Conservation (phyloP, 2,888 invertebrate species). For the Leptinotarsa haldemani region DNA sequence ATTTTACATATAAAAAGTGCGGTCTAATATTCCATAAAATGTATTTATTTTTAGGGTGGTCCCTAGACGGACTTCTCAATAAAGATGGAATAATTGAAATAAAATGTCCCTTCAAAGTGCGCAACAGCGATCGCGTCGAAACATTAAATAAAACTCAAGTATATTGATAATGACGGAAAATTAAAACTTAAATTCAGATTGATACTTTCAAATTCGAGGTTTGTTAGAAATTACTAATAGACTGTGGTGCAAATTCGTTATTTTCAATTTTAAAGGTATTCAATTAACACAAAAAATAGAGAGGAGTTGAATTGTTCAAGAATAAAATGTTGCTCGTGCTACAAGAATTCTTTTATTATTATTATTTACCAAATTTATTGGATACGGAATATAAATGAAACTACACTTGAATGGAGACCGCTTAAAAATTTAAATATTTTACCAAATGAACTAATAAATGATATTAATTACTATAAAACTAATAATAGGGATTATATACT, state of each 20-base stretch:
- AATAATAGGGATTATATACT: too few species aligned
- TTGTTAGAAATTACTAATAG: conserved; percentile 21
- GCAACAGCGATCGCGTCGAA: not conserved
- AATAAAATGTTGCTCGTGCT: not conserved
- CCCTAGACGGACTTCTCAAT: too few species aligned
- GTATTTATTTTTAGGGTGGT: too few species aligned
- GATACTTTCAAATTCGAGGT: conserved; percentile 12
- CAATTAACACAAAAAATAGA: conserved; percentile 4
- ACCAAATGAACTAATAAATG: not conserved
- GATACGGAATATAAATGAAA: not conserved
- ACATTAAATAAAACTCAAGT: too few species aligned
- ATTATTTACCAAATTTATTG: not conserved
- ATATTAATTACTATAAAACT: not conserved
- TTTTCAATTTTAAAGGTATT: conserved; percentile 7
- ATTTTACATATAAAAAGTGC: too few species aligned
- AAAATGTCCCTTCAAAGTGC: not conserved
- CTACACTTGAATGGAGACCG: not conserved
- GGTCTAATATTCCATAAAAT: too few species aligned
- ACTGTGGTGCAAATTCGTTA: conserved; percentile 12
- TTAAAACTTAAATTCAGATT: conserved; percentile 10
- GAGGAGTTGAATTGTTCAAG: not conserved
- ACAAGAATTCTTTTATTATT: not conserved
- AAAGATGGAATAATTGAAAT: too few species aligned
- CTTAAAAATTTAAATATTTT: not conserved
- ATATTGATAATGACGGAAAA: conserved; percentile 12